Evolutionary conservation across 2,113 vertebrate genomes (phyloP).

Genomic region (rabbit (Oryctolagus cuniculus)): DNA sequence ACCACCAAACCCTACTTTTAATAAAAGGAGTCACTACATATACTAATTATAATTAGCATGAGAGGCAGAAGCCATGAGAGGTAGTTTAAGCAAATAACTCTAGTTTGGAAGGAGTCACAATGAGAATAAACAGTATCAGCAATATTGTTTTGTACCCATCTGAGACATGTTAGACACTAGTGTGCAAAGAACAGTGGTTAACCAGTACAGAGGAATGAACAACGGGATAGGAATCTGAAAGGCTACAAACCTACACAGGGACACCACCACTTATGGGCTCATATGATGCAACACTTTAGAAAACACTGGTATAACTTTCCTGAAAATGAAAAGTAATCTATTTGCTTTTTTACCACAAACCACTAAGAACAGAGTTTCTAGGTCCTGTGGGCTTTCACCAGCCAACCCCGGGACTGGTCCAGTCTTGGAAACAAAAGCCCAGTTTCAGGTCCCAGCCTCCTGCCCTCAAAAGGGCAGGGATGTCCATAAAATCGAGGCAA

Average conservation of each 20-base stretch:
- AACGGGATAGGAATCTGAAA: neutral
- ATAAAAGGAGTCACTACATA: neutral
- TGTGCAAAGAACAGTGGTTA: conserved; percentile 58
- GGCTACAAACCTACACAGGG: conserved; percentile 19
- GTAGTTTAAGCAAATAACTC: conserved; percentile 56
- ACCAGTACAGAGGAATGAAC: neutral
- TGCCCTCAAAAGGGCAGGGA: conserved; percentile 92
- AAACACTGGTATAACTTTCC: conserved; percentile 46
- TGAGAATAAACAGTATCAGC: neutral
- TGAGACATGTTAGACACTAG: conserved; percentile 15
- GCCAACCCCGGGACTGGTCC: conserved; percentile 78
- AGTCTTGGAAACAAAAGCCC: conserved; percentile 94
- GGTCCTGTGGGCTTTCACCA: conserved; percentile 77
- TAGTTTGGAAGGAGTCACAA: conserved; percentile 17
- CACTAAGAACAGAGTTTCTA: conserved; percentile 38
- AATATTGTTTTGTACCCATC: neutral
- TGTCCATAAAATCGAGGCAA: conserved; percentile 88
- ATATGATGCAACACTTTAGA: conserved; percentile 26
- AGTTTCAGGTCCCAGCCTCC: conserved; percentile 90
- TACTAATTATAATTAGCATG: conserved; percentile 21
- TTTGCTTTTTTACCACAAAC: conserved; percentile 54
- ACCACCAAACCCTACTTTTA: neutral
- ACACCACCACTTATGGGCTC: neutral
- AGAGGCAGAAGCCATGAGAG: conserved; percentile 58
- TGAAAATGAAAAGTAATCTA: conserved; percentile 62